Evolutionary conservation across 2,888 invertebrate genomes (phyloP).

Genomic region (Cephus sareptanus): DNA sequence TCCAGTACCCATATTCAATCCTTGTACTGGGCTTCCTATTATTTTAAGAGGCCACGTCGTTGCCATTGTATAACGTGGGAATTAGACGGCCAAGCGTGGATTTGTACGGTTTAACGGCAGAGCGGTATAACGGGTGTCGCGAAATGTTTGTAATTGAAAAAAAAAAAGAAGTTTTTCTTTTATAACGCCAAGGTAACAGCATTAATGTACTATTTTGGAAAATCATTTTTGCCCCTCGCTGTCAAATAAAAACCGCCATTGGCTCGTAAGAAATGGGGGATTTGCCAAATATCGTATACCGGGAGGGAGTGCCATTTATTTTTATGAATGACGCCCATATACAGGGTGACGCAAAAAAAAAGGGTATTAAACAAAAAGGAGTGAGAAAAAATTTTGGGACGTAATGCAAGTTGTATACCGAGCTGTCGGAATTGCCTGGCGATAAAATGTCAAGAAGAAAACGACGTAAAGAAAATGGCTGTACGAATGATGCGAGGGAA

Average conservation of each 20-base stretch:
- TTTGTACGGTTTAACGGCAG: background rate
- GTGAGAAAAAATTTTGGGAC: background rate
- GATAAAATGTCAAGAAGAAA: background rate
- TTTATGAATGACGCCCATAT: too few species aligned
- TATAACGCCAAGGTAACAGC: rapidly evolving
- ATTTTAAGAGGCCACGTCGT: background rate
- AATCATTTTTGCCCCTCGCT: too few species aligned
- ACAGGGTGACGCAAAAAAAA: background rate
- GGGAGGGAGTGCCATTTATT: too few species aligned
- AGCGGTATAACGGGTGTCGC: background rate
- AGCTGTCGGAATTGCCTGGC: background rate
- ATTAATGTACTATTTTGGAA: too few species aligned
- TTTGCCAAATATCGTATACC: too few species aligned
- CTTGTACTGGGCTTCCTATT: background rate
- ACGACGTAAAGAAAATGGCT: background rate
- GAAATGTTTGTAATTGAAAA: background rate
- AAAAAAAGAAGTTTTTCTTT: too few species aligned
- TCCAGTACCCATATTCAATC: background rate
- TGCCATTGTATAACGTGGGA: conserved; percentile 2
- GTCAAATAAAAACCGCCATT: too few species aligned
- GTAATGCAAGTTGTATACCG: background rate
- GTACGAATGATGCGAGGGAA: background rate
- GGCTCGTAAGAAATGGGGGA: too few species aligned
- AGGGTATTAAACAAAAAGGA: background rate
- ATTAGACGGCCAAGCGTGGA: background rate